These are phyloP conservation scores for Eudemis profundana DNA, from an alignment of 2,888 invertebrate genomes.

Conservation along the genomic window DNA sequence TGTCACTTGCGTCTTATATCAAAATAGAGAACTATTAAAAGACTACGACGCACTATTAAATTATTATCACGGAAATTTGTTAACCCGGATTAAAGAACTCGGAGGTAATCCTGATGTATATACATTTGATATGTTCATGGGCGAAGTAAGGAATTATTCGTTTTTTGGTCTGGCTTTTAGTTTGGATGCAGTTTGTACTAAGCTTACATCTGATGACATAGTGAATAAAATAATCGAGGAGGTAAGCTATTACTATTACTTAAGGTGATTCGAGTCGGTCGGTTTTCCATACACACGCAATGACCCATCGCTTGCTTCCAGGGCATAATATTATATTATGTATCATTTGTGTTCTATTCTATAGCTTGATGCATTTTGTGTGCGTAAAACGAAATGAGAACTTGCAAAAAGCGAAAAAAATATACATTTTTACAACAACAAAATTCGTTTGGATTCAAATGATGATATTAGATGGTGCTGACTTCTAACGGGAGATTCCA, in stretches of 20 bases:
- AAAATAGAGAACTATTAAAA: conserved; percentile 65
- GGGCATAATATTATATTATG: too few species aligned
- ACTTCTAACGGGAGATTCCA: too few species aligned
- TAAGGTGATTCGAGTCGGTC: too few species aligned
- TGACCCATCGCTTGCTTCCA: too few species aligned
- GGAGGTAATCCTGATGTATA: conserved; percentile 82
- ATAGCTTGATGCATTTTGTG: too few species aligned
- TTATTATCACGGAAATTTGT: conserved; percentile 80
- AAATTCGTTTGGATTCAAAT: too few species aligned
- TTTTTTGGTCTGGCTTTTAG: conserved; percentile 75
- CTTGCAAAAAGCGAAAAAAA: too few species aligned
- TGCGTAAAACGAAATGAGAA: too few species aligned
- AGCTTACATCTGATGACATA: neutral
- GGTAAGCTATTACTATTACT: conserved; percentile 17
- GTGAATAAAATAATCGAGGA: neutral
- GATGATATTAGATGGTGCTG: too few species aligned
- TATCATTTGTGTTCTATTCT: too few species aligned
- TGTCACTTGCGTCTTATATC: conserved; percentile 81
- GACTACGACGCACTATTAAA: conserved; percentile 80
- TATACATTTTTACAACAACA: too few species aligned
- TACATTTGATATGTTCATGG: conserved; percentile 65
- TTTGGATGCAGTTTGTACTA: conserved; percentile 58
- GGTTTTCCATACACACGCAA: too few species aligned
- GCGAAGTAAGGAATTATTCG: conserved; percentile 73
- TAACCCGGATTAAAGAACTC: conserved; percentile 70